Percentiles rank a stretch among this genome's conserved stretches.
Evolutionary conservation across 1,140 invertebrate species (phyloP).

Genomic region (Drosophila parvula): DNA sequence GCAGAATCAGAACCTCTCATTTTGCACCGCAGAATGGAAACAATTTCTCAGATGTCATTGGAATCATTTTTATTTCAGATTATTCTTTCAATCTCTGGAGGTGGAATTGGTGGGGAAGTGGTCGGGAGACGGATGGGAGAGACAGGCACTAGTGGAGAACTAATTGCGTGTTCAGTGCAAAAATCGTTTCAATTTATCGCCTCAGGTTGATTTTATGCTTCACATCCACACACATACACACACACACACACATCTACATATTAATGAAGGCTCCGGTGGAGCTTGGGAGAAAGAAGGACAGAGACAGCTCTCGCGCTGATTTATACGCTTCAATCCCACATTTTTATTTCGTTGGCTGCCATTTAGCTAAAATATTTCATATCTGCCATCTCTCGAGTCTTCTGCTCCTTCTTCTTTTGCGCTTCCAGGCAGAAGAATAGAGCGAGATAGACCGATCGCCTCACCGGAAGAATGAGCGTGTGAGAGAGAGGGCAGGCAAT

Average conservation of each 20-base stretch:
- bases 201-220: constrained; percentile 73
- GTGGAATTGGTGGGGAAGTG: constrained; percentile 20
- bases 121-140: neutral
- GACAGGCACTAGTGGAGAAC: constrained; percentile 53
- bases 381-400: constrained; percentile 60
- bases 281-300: constrained; percentile 12
- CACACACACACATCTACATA: constrained; percentile 45
- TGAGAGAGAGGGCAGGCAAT: constrained; percentile 42
- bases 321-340: constrained; percentile 84
- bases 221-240: constrained; percentile 50
- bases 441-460: constrained; percentile 31
- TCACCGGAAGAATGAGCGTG: constrained; percentile 13
- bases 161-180: constrained; percentile 79
- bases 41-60: constrained; percentile 67
- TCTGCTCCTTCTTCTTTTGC: constrained; percentile 48
- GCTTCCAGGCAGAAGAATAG: constrained; percentile 40
- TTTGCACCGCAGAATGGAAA: constrained; percentile 50
- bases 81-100: constrained; percentile 40
- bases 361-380: constrained; percentile 84
- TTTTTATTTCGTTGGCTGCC: constrained; percentile 81
- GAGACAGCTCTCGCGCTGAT: constrained; percentile 58
- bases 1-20: constrained; percentile 28
- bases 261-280: constrained; percentile 57
- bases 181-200: constrained; percentile 79
- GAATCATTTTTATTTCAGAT: constrained; percentile 58